Conservation (phyloP, 2,888 invertebrate genomes). For the Caenorhabditis macrosperma region DNA sequence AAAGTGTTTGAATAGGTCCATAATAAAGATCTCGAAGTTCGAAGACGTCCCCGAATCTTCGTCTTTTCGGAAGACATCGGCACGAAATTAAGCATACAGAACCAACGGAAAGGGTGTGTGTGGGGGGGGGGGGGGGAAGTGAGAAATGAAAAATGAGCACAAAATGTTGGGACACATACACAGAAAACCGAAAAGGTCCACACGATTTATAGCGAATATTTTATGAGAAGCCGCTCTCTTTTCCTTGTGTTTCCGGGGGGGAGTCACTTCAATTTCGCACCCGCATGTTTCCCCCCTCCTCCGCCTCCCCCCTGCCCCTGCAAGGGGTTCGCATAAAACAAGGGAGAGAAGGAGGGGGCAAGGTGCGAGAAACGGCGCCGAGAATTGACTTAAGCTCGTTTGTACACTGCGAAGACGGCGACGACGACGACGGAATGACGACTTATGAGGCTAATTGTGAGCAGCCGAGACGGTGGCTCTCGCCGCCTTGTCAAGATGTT, state of each 20-base stretch:
- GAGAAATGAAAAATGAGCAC: not conserved
- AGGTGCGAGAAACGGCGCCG: not conserved
- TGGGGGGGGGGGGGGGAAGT: no score
- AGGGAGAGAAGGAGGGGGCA: slow-evolving; percentile 10
- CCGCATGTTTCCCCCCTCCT: slow-evolving; percentile 2
- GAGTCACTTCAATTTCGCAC: slow-evolving; percentile 49
- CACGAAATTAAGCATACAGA: no score
- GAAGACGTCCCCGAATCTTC: no score
- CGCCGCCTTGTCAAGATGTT: no score
- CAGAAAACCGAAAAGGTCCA: slow-evolving; percentile 27
- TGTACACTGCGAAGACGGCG: not conserved
- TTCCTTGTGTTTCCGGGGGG: slow-evolving; percentile 11
- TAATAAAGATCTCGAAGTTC: no score
- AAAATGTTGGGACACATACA: not conserved
- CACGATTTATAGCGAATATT: slow-evolving; percentile 50
- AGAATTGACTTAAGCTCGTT: slow-evolving; percentile 34
- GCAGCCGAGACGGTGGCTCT: no score
- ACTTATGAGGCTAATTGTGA: slow-evolving; percentile 40
- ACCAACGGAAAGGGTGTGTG: no score
- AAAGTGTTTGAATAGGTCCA: no score
- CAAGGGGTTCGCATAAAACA: slow-evolving; percentile 12
- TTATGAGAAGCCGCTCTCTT: slow-evolving; percentile 40
- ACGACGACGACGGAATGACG: not conserved
- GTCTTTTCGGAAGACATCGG: no score
- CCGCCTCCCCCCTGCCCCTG: not conserved